Conservation (phyloP, 2,113 vertebrate genomes). For the Circaetus gallicus region DNA sequence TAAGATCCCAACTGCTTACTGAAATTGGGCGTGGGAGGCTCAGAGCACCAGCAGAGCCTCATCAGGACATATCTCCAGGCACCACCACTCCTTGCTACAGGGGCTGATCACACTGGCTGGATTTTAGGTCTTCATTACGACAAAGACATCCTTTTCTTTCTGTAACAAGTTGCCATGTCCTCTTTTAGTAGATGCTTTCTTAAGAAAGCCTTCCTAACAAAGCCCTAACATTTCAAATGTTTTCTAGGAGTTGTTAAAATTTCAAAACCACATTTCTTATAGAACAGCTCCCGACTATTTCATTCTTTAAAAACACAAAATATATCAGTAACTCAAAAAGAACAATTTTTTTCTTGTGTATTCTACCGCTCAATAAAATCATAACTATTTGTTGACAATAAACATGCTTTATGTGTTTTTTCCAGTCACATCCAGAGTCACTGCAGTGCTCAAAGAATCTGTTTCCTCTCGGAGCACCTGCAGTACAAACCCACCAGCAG, state of each 20-base stretch:
- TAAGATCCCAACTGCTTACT: not conserved
- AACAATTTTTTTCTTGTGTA: not conserved
- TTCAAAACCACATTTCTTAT: not conserved
- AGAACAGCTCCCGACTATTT: not conserved
- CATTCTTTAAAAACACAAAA: not conserved
- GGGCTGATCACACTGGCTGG: not conserved
- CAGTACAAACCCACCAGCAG: not conserved
- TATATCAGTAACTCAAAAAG: not conserved
- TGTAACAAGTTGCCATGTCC: not conserved
- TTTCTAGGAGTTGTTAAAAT: not conserved
- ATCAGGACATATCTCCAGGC: rapidly evolving
- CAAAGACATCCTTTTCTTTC: not conserved
- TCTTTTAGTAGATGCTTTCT: not conserved
- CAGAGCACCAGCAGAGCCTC: not conserved
- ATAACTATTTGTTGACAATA: constrained; percentile 21
- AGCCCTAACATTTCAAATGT: not conserved
- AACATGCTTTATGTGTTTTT: not conserved
- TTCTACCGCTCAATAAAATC: constrained; percentile 48
- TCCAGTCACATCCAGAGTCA: not conserved
- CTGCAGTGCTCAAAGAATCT: not conserved
- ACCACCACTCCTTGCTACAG: not conserved
- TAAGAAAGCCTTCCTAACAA: constrained; percentile 15
- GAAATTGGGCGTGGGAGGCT: not conserved
- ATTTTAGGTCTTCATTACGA: not conserved
- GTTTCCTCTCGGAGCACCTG: not conserved